Base-by-base conservation (phyloP, 2,797 vertebrate genomes). In the Tangara arthus region DNA sequence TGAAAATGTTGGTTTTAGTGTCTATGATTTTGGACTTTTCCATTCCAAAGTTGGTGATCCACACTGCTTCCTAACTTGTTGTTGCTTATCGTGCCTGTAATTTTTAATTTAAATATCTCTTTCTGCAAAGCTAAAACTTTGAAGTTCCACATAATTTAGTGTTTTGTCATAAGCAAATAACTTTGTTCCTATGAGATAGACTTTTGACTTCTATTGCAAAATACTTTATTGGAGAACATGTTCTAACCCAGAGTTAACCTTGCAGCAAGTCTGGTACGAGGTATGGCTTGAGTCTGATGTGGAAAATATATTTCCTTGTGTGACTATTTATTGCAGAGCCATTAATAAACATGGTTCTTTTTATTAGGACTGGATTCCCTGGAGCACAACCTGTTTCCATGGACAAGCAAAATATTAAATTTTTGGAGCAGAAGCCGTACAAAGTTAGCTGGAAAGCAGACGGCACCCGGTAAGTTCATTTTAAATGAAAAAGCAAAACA, bases 401-500 rank as follows among this genome's bases (percentile, higher is more conserved):
- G 99, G 99, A 99, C 97, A 98, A 98, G 72, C 98, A 99, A 94
- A 99, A 99, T 97, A 98, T 99, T 92, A 98, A 98, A 90, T 98
- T 99, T 93, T 96, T 99, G 93, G 98, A 99, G 87, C 98, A 99
- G 97, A 99, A 99, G 82, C 98, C 98, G 34, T 99, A 99, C 97
- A 99, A 99, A 99, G 99, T 99, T 97, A 99, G 99, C 98, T 99
- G 99, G 99, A 99, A 99, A 98, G 99, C 99, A 85, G 99, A 99
- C 57, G 99, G 99, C 89, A 99, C 99, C 89, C 98, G 99, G 99
- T 99, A 97, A 97, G 99, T 98, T 92, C 8, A 61, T 69, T 89
- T 61, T 64, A 89, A 95, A 80, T 79, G 61, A 70, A 77, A 69
- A 95, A 95, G 47, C 50, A 92, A 61, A 35, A 42, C 47, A 12